Evolutionary conservation across 2,113 vertebrate genomes (phyloP).

Genomic region (Chloebia gouldiae): DNA sequence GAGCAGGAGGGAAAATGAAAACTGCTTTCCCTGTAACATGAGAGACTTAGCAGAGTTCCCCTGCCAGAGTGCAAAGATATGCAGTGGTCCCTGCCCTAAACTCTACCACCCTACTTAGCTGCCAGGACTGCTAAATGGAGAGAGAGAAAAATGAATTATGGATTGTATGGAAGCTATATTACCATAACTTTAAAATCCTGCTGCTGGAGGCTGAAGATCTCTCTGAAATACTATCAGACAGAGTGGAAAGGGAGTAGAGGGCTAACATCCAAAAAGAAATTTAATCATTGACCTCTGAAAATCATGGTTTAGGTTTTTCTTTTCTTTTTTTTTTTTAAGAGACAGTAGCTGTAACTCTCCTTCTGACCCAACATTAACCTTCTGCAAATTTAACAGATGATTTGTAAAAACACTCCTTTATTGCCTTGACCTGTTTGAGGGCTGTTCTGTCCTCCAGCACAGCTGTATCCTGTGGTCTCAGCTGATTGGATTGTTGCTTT

Average conservation of each 20-base stretch:
- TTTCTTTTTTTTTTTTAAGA: not conserved
- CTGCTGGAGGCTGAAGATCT: not conserved
- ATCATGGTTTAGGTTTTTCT: not conserved
- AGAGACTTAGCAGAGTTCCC: slow-evolving; percentile 4
- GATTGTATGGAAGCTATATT: not conserved
- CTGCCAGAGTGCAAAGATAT: slow-evolving; percentile 7
- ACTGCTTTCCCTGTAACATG: slow-evolving; percentile 39
- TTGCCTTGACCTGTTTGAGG: not conserved
- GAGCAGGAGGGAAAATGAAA: slow-evolving; percentile 19
- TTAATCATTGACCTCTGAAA: not conserved
- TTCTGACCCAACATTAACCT: not conserved
- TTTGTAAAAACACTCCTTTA: slow-evolving; percentile 1
- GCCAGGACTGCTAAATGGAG: not conserved
- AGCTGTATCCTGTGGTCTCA: not conserved
- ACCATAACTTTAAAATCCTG: not conserved
- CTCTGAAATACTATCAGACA: not conserved
- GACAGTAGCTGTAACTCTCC: not conserved
- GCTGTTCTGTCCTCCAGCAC: not conserved
- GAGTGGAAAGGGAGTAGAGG: not conserved
- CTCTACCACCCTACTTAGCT: not conserved
- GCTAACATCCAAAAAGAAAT: not conserved
- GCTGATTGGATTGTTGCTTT: not conserved
- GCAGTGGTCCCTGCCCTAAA: slow-evolving; percentile 40
- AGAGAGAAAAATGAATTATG: slow-evolving; percentile 22
- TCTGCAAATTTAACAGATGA: not conserved